Base-by-base conservation (phyloP, 2,113 vertebrate species). In the Rhinichthys klamathensis region DNA sequence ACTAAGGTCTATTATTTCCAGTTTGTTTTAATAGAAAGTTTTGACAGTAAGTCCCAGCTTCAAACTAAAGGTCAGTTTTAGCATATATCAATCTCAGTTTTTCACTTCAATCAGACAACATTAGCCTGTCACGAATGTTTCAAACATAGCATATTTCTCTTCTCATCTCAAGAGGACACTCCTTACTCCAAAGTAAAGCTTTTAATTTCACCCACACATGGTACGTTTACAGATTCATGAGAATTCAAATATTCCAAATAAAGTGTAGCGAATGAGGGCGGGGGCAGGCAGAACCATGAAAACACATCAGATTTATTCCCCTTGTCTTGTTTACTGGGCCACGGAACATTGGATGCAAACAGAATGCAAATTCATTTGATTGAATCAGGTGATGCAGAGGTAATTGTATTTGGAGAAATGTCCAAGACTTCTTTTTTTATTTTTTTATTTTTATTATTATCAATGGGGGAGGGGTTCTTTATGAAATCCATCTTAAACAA, bases 331-430 rank as follows among this genome's bases (percentile, higher is more conserved):
- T 95, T 95, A 95, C 94, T 91, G 94, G 93, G 94, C 94, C 94
- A 94, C 92, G 93, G 92, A 93, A 94, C 94, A 92, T 94, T 94
- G 94, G 92, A 94, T 94, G 94, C 94, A 95, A 95, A 95, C 94
- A 94, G 93, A 95, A 95, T 95, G 95, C 94, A 95, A 95, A 95
- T 95, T 92, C 91, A 90, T 94, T 92, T 95, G 94, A 95, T 95
- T 95, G 94, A 95, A 95, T 95, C 95, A 95, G 95, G 95, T 95
- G 95, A 95, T 94, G 94, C 92, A 86, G 93, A 94, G 93, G 93
- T 95, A 95, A 95, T 95, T 95, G 94, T 95, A 94, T 95, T 94
- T 94, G 94, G 93, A 95, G 94, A 95, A 95, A 95, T 94, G 95
- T 95, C 95, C 94, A 95, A 95, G 92, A 93, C 92, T 93, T 92